Percentiles rank a stretch among this genome's conserved stretches.
phyloP scores from a whole-genome alignment of 2,888 invertebrate species.

The Ernsta delagoae region DNA sequence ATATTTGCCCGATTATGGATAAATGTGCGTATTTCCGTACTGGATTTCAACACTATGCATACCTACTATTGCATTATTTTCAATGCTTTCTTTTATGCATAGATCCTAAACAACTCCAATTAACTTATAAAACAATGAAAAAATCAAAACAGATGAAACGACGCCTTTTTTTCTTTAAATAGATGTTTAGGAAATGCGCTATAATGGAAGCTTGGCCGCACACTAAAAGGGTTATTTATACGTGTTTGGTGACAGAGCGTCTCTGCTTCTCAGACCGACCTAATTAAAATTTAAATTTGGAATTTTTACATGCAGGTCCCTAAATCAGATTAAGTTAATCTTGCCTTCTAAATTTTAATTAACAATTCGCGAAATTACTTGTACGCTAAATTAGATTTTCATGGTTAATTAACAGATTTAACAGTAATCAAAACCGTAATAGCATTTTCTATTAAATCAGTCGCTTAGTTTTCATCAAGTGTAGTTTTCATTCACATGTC shows the following conservation, averaged over 20 bases:
- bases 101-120: too few species aligned
- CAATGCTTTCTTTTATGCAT: too few species aligned
- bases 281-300: constrained; percentile 76
- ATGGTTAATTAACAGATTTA: too few species aligned
- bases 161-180: constrained; percentile 12
- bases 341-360: constrained; percentile 1
- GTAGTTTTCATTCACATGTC: too few species aligned
- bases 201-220: constrained; percentile 42
- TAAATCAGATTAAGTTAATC: background rate
- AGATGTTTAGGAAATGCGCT: constrained; percentile 32
- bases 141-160: background rate
- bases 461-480: too few species aligned
- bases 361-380: background rate
- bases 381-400: background rate
- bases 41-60: too few species aligned
- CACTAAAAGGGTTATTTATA: constrained; percentile 69
- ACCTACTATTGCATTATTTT: too few species aligned
- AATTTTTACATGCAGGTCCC: constrained; percentile 37
- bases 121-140: background rate
- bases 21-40: too few species aligned
- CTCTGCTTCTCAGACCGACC: constrained; percentile 60
- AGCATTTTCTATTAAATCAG: too few species aligned
- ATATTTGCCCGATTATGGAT: too few species aligned
- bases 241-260: constrained; percentile 64
- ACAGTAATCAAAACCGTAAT: too few species aligned